phyloP scores from a whole-genome alignment of 2,113 vertebrate genomes.

The Bos indicus region DNA sequence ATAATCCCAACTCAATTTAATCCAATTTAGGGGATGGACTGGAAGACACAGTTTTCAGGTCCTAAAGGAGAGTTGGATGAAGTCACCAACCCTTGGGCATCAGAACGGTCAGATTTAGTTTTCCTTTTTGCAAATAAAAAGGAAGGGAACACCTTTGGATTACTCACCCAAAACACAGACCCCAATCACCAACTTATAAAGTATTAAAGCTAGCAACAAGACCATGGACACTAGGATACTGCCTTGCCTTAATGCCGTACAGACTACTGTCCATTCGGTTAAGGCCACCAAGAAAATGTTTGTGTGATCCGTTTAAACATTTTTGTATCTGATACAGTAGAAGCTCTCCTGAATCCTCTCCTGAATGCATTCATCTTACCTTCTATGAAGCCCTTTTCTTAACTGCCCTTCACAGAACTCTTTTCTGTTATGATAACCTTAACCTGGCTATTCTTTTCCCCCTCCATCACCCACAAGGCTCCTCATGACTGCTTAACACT shows the following conservation, averaged over 20 bases:
- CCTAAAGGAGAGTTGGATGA: background rate
- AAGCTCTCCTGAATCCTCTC: background rate
- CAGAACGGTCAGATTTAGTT: background rate
- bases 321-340: background rate
- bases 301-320: background rate
- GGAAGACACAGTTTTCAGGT: background rate
- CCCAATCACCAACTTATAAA: background rate
- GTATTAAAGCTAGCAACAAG: background rate
- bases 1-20: background rate
- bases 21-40: background rate
- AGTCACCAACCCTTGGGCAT: rapidly evolving
- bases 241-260: background rate
- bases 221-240: background rate
- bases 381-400: background rate
- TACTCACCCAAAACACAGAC: background rate
- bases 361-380: background rate
- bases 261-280: background rate
- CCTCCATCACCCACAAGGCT: background rate
- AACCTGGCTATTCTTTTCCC: background rate
- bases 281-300: background rate
- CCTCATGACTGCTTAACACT: background rate
- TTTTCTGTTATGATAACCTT: background rate
- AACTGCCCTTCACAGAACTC: background rate
- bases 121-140: background rate
- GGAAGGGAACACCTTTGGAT: background rate